Conservation (phyloP, 2,888 invertebrate species). For the Drosophila emarginata region DNA sequence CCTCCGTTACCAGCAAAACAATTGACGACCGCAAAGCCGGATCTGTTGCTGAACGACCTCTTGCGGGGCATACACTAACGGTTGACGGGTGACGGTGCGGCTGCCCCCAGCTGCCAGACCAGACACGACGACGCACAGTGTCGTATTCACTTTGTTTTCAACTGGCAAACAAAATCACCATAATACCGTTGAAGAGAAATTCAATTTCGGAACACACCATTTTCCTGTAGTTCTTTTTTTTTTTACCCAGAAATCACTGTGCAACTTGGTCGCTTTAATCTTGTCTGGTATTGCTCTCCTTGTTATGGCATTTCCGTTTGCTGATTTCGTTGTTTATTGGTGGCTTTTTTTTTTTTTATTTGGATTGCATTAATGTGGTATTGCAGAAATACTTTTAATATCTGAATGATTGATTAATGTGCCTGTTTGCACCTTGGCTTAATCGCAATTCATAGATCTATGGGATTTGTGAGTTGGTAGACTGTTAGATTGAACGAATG, state of each 20-base stretch:
- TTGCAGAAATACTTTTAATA: constrained; percentile 37
- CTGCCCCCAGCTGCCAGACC: constrained; percentile 34
- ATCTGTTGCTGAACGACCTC: constrained; percentile 70
- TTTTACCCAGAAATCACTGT: constrained; percentile 10
- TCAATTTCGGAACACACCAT: neutral
- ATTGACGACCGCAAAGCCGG: constrained; percentile 53
- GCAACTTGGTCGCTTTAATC: constrained; percentile 29
- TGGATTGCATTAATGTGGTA: constrained; percentile 42
- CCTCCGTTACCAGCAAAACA: neutral
- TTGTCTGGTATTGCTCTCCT: constrained; percentile 37
- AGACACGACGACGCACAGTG: constrained; percentile 63
- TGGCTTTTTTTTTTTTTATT: neutral
- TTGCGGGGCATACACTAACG: constrained; percentile 57
- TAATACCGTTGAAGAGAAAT: neutral
- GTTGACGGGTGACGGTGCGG: constrained; percentile 5
- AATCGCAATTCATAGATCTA: constrained; percentile 56
- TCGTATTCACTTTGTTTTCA: neutral
- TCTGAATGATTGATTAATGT: constrained; percentile 67
- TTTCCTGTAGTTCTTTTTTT: neutral
- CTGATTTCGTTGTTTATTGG: constrained; percentile 10
- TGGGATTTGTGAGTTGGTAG: constrained; percentile 11
- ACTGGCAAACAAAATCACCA: neutral
- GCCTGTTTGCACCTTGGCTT: constrained; percentile 66
- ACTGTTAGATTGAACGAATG: constrained; percentile 41
- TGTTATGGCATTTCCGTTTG: constrained; percentile 43